Conservation (phyloP, 2,888 invertebrate species). For the Danaus chrysippus region DNA sequence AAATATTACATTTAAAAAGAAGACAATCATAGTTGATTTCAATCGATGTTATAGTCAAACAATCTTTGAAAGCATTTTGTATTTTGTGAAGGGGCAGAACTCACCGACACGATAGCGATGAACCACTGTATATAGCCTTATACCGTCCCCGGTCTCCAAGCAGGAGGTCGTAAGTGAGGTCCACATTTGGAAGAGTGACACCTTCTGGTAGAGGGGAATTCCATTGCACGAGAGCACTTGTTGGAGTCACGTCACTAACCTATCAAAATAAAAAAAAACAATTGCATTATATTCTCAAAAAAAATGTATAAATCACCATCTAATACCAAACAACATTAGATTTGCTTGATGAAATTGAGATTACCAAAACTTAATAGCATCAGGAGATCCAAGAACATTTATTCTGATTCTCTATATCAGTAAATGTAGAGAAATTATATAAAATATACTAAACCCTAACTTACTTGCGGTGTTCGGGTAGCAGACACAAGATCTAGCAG, state of each 20-base stretch:
- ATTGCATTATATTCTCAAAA: neutral
- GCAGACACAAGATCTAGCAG: slow-evolving; percentile 86
- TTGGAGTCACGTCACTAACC: slow-evolving; percentile 90
- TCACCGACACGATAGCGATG: slow-evolving; percentile 85
- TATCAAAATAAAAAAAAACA: slow-evolving; percentile 48
- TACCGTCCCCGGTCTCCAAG: slow-evolving; percentile 91
- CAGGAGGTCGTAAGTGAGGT: slow-evolving; percentile 89
- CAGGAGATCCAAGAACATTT: too few species aligned
- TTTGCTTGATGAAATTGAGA: too few species aligned
- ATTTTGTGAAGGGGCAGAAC: slow-evolving; percentile 22
- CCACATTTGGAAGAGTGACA: slow-evolving; percentile 65
- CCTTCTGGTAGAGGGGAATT: slow-evolving; percentile 80
- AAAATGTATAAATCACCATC: neutral
- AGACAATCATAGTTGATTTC: too few species aligned
- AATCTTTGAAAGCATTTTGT: too few species aligned
- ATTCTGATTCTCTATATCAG: neutral
- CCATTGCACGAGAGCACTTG: slow-evolving; percentile 92
- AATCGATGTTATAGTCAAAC: too few species aligned
- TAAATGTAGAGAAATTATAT: neutral
- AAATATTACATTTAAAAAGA: neutral
- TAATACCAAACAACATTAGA: too few species aligned
- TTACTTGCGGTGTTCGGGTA: slow-evolving; percentile 86
- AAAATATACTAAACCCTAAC: slow-evolving; percentile 2
- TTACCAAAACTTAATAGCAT: too few species aligned
- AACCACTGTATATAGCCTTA: slow-evolving; percentile 90